These are phyloP conservation scores for Pedetes capensis DNA, from an alignment of 2,113 vertebrate genomes.

Conservation along the genomic window DNA sequence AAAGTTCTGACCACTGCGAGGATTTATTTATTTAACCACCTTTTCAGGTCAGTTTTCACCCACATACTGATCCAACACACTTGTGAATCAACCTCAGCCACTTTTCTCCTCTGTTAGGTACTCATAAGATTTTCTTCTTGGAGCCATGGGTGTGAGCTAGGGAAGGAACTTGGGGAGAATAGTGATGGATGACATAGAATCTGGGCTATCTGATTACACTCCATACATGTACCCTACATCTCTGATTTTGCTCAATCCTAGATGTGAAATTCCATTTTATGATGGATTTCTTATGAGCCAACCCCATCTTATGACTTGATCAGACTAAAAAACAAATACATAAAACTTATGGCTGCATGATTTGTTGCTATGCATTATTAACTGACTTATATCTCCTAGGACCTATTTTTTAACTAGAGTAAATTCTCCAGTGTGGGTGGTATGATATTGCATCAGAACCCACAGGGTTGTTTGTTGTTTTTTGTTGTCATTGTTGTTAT, in stretches of 20 bases:
- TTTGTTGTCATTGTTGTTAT: too few relatives aligned
- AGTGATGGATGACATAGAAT: background rate
- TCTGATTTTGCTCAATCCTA: background rate
- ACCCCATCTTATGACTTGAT: background rate
- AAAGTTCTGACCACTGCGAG: background rate
- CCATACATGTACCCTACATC: background rate
- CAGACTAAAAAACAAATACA: background rate
- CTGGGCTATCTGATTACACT: background rate
- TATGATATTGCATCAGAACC: background rate
- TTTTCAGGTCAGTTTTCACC: background rate
- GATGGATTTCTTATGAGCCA: background rate
- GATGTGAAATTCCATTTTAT: background rate
- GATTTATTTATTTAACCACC: background rate
- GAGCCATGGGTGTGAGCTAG: background rate
- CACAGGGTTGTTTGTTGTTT: background rate
- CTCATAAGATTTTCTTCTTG: background rate
- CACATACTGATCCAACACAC: background rate
- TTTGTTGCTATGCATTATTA: background rate
- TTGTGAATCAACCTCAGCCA: background rate
- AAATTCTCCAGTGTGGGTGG: background rate
- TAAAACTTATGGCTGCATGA: background rate
- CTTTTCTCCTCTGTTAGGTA: background rate
- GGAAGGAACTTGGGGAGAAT: background rate
- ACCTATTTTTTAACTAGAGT: background rate
- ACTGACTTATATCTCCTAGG: background rate